Conservation (phyloP, 2,797 vertebrate species). For the Arnoldichthys spilopterus region DNA sequence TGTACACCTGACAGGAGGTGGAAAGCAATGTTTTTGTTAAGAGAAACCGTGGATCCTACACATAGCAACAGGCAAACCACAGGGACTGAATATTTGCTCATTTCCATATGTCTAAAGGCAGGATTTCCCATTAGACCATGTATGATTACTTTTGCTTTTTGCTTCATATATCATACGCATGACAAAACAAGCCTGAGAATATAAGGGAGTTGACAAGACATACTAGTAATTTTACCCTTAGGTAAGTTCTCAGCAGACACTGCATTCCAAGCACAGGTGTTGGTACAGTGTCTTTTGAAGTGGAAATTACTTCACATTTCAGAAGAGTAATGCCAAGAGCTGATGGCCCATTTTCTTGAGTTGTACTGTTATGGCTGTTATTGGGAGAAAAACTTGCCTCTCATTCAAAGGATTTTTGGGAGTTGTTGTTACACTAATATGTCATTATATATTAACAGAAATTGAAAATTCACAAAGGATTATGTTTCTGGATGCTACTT, state of each 20-base stretch:
- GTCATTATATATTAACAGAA: background rate
- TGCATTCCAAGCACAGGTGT: slow-evolving; percentile 9
- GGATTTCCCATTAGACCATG: slow-evolving; percentile 25
- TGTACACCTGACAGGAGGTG: background rate
- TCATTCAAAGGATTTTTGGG: background rate
- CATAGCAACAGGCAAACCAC: background rate
- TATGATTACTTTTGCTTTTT: slow-evolving; percentile 11
- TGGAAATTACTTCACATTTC: slow-evolving; percentile 40
- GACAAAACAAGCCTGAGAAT: slow-evolving; percentile 21
- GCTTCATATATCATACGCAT: background rate
- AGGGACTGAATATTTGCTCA: slow-evolving; percentile 36
- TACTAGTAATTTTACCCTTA: background rate
- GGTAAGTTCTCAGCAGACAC: background rate
- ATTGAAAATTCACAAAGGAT: background rate
- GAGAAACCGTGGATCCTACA: no score
- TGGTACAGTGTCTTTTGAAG: slow-evolving; percentile 43
- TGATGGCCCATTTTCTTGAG: background rate
- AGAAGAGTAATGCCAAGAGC: slow-evolving; percentile 25
- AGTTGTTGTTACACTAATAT: background rate
- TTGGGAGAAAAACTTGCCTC: background rate
- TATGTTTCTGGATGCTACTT: background rate
- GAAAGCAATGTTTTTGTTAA: background rate
- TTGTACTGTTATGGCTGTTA: slow-evolving; percentile 3
- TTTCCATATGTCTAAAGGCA: slow-evolving; percentile 17
- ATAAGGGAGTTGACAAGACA: slow-evolving; percentile 13